Evolutionary conservation across 2,797 vertebrate species (phyloP).

Genomic region (Melanotaenia maccullochi): DNA sequence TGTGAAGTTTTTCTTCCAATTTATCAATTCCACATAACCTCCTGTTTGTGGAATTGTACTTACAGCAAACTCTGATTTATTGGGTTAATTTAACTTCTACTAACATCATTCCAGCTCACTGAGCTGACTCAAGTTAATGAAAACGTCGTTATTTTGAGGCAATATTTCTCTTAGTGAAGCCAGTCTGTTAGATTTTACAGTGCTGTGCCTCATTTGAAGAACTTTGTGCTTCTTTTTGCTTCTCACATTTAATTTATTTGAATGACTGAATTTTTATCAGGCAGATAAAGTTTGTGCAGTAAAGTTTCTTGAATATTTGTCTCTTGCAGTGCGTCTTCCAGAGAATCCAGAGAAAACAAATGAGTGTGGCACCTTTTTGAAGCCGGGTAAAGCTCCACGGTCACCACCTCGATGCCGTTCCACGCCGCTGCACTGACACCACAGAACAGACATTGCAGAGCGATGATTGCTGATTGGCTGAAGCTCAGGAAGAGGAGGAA

Average conservation of each 20-base stretch:
- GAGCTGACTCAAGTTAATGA: too few relatives aligned
- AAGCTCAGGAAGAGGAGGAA: slow-evolving; percentile 95
- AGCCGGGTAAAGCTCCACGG: slow-evolving; percentile 94
- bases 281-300: too few relatives aligned
- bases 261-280: not conserved
- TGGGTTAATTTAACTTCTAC: too few relatives aligned
- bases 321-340: not conserved
- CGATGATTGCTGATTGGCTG: slow-evolving; percentile 93
- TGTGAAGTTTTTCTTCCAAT: too few relatives aligned
- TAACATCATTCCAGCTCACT: too few relatives aligned
- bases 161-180: too few relatives aligned
- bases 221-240: not conserved
- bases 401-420: slow-evolving; percentile 96
- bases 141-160: too few relatives aligned
- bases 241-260: not conserved
- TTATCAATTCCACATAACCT: too few relatives aligned
- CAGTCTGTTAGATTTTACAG: too few relatives aligned
- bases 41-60: too few relatives aligned
- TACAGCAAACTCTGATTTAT: too few relatives aligned
- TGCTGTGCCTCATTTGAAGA: too few relatives aligned
- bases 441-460: slow-evolving; percentile 95
- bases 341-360: not conserved
- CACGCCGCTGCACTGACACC: slow-evolving; percentile 94
- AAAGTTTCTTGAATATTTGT: not conserved
- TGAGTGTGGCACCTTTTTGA: slow-evolving; percentile 87